Evolutionary conservation across 2,113 vertebrate species (phyloP).

Genomic region (Macrotus californicus): DNA sequence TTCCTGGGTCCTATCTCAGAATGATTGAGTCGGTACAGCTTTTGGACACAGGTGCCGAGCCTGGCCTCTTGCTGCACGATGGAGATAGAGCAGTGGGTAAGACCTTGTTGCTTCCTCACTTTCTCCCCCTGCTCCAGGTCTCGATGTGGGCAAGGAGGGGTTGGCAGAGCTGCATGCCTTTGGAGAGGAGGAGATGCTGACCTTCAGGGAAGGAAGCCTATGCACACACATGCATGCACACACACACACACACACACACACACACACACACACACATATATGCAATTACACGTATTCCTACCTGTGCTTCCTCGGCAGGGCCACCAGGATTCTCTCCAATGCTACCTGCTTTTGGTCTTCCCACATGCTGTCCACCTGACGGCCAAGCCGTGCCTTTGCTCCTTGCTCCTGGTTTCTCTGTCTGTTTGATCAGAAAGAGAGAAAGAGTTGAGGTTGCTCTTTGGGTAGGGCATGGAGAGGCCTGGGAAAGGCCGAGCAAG

Average conservation of each 20-base stretch:
- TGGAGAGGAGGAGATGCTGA: not conserved
- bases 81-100: not conserved
- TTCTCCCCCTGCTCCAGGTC: not conserved
- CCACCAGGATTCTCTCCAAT: conserved; percentile 72
- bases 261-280: not conserved
- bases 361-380: conserved; percentile 73
- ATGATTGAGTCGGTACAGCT: not conserved
- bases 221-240: not conserved
- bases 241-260: not conserved
- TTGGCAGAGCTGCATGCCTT: not conserved
- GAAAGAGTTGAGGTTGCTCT: not conserved
- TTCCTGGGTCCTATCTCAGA: not conserved
- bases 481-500: not conserved
- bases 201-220: not conserved
- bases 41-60: not conserved
- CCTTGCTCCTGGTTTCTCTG: conserved; percentile 60
- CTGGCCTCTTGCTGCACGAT: not conserved
- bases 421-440: not conserved
- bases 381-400: conserved; percentile 60
- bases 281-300: conserved; percentile 13
- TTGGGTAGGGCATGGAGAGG: not conserved
- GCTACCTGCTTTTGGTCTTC: conserved; percentile 74
- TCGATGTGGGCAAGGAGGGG: not conserved
- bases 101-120: no score
- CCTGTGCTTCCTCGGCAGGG: conserved; percentile 74